phyloP scores from a whole-genome alignment of 2,797 vertebrate species.

The Hyperoplus lanceolatus region DNA sequence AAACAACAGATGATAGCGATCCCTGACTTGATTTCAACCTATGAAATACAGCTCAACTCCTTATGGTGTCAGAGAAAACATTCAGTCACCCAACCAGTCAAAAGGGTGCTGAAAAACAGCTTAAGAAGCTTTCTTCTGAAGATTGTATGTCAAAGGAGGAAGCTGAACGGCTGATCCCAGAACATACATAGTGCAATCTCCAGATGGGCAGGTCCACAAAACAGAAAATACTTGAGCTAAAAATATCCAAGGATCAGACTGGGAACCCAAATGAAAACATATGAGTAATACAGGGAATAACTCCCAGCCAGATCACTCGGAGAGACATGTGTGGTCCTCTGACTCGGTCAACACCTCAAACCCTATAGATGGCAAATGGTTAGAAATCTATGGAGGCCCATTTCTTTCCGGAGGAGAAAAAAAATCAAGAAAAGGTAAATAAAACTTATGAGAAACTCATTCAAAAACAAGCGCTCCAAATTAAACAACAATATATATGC shows the following conservation, averaged over 20 bases:
- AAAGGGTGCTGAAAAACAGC: background rate
- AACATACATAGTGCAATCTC: constrained; percentile 24
- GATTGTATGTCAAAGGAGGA: background rate
- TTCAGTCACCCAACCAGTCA: background rate
- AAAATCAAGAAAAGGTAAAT: background rate
- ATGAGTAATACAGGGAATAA: constrained; percentile 13
- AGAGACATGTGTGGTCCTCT: constrained; percentile 33
- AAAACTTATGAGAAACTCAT: too few relatives aligned
- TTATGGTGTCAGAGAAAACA: too few relatives aligned
- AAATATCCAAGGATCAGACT: constrained; percentile 31
- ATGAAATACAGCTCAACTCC: constrained; percentile 5
- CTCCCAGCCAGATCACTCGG: constrained; percentile 2
- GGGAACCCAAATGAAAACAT: constrained; percentile 37
- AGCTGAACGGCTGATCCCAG: background rate
- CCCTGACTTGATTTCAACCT: background rate
- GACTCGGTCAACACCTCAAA: constrained; percentile 1
- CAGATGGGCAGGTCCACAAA: constrained; percentile 10
- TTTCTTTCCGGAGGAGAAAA: background rate
- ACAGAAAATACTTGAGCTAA: constrained; percentile 15
- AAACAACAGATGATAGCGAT: background rate
- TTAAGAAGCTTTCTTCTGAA: background rate
- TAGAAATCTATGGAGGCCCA: background rate
- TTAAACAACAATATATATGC: too few relatives aligned
- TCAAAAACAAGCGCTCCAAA: too few relatives aligned
- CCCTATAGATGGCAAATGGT: constrained; percentile 3